phyloP scores from a whole-genome alignment of 1,140 invertebrate species.

The Thaumetopoea pityocampa region DNA sequence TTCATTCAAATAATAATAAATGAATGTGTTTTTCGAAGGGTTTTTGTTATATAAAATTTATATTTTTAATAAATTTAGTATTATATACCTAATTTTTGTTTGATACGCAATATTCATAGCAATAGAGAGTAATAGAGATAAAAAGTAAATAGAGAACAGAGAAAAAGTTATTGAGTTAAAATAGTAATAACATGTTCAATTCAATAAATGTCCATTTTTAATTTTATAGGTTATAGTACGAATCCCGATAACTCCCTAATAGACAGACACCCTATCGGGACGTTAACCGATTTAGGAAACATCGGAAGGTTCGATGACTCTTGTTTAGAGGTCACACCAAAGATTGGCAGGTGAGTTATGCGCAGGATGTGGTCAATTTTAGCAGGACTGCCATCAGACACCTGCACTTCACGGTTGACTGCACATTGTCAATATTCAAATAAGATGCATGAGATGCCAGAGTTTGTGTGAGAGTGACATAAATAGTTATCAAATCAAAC shows the following conservation, averaged over 20 bases:
- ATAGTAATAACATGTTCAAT: too few relatives aligned
- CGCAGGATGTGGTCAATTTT: constrained; percentile 49
- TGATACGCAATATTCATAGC: too few relatives aligned
- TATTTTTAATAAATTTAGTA: too few relatives aligned
- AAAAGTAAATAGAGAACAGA: too few relatives aligned
- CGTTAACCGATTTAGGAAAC: constrained; percentile 69
- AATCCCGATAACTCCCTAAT: constrained; percentile 5
- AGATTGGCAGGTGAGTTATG: constrained; percentile 27
- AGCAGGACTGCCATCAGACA: constrained; percentile 12
- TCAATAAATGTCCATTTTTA: not conserved
- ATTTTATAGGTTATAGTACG: too few relatives aligned
- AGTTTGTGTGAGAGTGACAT: constrained; percentile 2
- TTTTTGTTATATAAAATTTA: too few relatives aligned
- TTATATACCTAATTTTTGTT: too few relatives aligned
- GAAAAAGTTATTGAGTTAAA: too few relatives aligned
- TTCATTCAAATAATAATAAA: too few relatives aligned
- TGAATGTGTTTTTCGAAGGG: too few relatives aligned
- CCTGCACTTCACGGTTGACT: constrained; percentile 12
- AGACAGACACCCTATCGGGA: constrained; percentile 25
- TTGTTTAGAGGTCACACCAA: constrained; percentile 44
- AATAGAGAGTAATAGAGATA: too few relatives aligned
- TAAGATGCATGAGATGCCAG: constrained; percentile 2
- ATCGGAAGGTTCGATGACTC: constrained; percentile 65
- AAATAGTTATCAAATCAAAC: too few relatives aligned
- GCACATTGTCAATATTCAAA: not conserved